A percentile compares a stretch with the other conserved stretches of the same genome.
These are phyloP conservation scores for Oscheius sp. DNA, from an alignment of 2,888 invertebrate genomes.

Conservation along the genomic window DNA sequence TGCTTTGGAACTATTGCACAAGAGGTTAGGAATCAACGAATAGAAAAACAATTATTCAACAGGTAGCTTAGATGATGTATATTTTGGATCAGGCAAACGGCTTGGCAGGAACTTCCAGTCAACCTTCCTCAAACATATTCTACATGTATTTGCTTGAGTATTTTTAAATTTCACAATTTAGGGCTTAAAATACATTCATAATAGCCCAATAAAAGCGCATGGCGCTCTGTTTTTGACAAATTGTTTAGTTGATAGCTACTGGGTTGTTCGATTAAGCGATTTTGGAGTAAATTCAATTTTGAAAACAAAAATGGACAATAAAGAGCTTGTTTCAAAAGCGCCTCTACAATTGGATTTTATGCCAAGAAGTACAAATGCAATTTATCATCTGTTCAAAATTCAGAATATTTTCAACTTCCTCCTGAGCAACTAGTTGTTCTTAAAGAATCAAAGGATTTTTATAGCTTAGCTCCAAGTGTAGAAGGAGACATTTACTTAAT, in stretches of 20 bases:
- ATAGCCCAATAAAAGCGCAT: slow-evolving; percentile 45
- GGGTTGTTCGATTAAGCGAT: slow-evolving; percentile 57
- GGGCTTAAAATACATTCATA: slow-evolving; percentile 53
- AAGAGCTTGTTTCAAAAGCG: slow-evolving; percentile 31
- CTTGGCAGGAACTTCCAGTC: slow-evolving; percentile 57
- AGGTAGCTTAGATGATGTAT: slow-evolving; percentile 49
- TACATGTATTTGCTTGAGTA: slow-evolving; percentile 35
- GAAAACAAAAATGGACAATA: slow-evolving; percentile 32
- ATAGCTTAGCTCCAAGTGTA: background rate
- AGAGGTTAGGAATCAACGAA: slow-evolving; percentile 45
- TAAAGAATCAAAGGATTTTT: slow-evolving; percentile 31
- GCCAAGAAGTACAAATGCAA: background rate
- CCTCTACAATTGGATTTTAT: background rate
- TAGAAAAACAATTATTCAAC: no score
- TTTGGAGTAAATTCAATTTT: slow-evolving; percentile 46
- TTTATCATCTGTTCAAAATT: background rate
- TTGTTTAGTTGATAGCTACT: slow-evolving; percentile 57
- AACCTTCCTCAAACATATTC: slow-evolving; percentile 52
- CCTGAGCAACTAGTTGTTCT: slow-evolving; percentile 41
- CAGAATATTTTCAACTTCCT: slow-evolving; percentile 51
- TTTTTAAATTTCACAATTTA: slow-evolving; percentile 22
- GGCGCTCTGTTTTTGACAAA: slow-evolving; percentile 52
- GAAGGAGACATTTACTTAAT: slow-evolving; percentile 50
- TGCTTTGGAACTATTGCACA: slow-evolving; percentile 46
- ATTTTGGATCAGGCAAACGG: slow-evolving; percentile 47